These are phyloP conservation scores for Aculops lycopersici DNA, from an alignment of 1,140 invertebrate genomes.

Conservation along the genomic window DNA sequence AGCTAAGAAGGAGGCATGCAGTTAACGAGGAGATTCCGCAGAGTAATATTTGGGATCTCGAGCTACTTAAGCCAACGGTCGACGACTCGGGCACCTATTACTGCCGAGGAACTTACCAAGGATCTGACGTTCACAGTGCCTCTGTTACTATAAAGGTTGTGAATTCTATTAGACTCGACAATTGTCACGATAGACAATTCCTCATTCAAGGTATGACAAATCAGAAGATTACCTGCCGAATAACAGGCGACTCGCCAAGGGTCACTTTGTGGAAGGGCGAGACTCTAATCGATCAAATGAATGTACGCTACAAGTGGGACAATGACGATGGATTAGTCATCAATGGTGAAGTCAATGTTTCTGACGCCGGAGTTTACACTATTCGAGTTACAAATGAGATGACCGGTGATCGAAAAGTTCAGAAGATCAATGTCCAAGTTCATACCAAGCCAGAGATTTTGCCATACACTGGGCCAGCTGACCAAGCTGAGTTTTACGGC, in stretches of 20 bases:
- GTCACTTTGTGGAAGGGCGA: background rate
- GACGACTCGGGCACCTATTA: background rate
- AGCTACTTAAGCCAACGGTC: background rate
- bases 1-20: no score
- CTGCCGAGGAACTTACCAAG: background rate
- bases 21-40: no score
- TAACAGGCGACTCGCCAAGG: background rate
- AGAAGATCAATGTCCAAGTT: background rate
- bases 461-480: no score
- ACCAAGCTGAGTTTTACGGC: background rate
- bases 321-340: background rate
- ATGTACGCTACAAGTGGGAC: background rate
- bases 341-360: background rate
- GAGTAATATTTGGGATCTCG: no score
- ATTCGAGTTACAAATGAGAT: background rate
- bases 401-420: background rate
- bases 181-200: background rate
- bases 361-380: background rate
- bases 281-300: background rate
- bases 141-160: background rate
- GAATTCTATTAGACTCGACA: background rate
- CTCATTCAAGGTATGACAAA: background rate
- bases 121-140: background rate
- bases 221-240: background rate
- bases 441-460: background rate